A percentile compares a stretch with the other conserved stretches of the same genome.
These are phyloP conservation scores for Odontesthes bonariensis DNA, from an alignment of 2,113 vertebrate genomes.

Conservation along the genomic window DNA sequence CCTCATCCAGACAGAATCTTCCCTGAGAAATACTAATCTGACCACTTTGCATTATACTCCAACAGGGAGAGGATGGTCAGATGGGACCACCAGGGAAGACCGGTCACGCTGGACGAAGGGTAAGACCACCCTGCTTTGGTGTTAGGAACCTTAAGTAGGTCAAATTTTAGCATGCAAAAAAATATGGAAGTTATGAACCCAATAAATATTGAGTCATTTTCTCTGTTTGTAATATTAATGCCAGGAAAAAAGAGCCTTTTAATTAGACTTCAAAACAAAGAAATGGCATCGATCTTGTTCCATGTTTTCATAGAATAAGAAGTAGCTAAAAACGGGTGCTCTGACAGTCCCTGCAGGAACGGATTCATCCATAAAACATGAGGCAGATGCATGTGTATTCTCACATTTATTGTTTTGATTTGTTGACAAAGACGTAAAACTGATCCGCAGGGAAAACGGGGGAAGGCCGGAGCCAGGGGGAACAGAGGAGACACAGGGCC, in stretches of 20 bases:
- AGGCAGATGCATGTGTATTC: background rate
- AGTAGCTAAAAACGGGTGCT: background rate
- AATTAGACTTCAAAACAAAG: too few species aligned
- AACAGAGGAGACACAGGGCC: conserved; percentile 82
- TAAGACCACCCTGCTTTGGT: conserved; percentile 63
- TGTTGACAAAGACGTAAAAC: conserved; percentile 43
- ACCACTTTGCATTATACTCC: conserved; percentile 16
- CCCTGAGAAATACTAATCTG: too few species aligned
- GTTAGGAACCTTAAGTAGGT: background rate
- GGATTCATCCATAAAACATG: conserved; percentile 48
- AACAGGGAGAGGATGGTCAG: conserved; percentile 82
- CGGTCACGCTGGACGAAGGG: conserved; percentile 84
- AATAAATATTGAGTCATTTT: too few species aligned
- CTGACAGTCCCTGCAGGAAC: background rate
- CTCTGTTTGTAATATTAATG: background rate
- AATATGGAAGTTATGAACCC: too few species aligned
- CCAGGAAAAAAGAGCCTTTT: too few species aligned
- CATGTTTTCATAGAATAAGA: background rate
- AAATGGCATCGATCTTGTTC: too few species aligned
- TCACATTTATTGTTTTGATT: background rate
- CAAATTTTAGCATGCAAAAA: too few species aligned
- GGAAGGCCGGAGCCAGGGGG: conserved; percentile 84
- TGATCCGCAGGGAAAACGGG: conserved; percentile 85
- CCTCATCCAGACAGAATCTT: background rate
- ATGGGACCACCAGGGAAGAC: conserved; percentile 76